A percentile compares a stretch with the other conserved stretches of the same genome.
Evolutionary conservation across 2,888 invertebrate genomes (phyloP).

Genomic region (Oxyscelio sp.): DNA sequence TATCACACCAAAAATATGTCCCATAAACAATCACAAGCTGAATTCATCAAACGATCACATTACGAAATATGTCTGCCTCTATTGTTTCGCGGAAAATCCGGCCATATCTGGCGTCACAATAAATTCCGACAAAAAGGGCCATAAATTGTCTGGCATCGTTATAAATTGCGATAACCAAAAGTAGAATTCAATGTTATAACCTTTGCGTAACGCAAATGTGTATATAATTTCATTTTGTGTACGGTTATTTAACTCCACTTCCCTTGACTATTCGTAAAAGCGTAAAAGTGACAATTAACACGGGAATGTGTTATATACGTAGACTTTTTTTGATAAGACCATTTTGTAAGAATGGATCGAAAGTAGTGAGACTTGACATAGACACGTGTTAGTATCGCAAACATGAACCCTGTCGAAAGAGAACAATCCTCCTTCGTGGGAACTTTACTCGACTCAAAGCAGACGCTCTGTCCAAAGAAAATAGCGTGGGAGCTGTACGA

Average conservation of each 20-base stretch:
- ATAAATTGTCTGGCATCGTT: neutral
- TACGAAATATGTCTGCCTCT: no score
- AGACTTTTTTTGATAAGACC: slow-evolving; percentile 40
- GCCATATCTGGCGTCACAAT: neutral
- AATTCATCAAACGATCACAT: no score
- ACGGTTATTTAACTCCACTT: slow-evolving; percentile 15
- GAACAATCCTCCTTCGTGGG: slow-evolving; percentile 54
- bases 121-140: neutral
- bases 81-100: neutral
- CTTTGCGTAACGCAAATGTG: slow-evolving; percentile 12
- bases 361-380: slow-evolving; percentile 24
- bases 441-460: slow-evolving; percentile 41
- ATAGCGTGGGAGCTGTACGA: slow-evolving; percentile 51
- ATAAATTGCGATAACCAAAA: slow-evolving; percentile 14
- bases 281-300: slow-evolving; percentile 50
- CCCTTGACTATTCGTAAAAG: slow-evolving; percentile 17
- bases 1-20: slow-evolving; percentile 28
- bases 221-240: slow-evolving; percentile 19
- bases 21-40: no score
- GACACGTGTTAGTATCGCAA: slow-evolving; percentile 36
- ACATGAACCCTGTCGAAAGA: slow-evolving; percentile 42
- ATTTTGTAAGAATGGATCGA: slow-evolving; percentile 46
- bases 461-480: slow-evolving; percentile 55
- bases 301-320: slow-evolving; percentile 8
- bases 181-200: slow-evolving; percentile 12